phyloP scores from a whole-genome alignment of 30 jellyfish, hydroid and myxozoan genomes.

The Phacellophora camtschatica region DNA sequence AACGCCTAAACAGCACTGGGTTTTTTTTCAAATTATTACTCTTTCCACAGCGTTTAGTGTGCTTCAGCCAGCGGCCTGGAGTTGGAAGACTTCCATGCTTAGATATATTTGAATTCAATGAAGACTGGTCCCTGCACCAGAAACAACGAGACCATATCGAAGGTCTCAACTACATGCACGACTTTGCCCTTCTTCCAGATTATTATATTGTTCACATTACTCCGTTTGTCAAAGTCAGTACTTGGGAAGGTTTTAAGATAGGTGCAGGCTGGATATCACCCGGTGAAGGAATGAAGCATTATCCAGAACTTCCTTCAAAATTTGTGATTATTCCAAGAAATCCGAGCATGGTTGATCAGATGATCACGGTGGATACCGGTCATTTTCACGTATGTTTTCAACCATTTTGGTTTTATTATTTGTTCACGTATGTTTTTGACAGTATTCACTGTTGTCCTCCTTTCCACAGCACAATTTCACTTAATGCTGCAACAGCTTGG shows the following conservation, averaged over 20 bases:
- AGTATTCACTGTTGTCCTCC: no score
- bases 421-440: no score
- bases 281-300: conserved; percentile 82
- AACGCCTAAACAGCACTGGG: no score
- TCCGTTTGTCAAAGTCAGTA: conserved; percentile 83
- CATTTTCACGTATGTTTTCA: conserved; percentile 87
- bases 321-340: conserved; percentile 91
- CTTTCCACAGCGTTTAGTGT: conserved; percentile 69
- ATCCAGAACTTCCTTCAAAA: conserved; percentile 80
- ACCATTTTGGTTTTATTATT: no score
- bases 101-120: conserved; percentile 80
- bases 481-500: no score
- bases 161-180: conserved; percentile 94
- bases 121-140: conserved; percentile 82
- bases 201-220: conserved; percentile 89
- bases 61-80: conserved; percentile 88
- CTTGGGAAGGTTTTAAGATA: conserved; percentile 68
- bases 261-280: conserved; percentile 91
- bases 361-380: conserved; percentile 71
- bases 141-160: conserved; percentile 59
- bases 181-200: conserved; percentile 81
- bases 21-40: no score
- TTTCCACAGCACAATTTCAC: no score
- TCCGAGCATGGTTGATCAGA: conserved; percentile 37
- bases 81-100: conserved; percentile 45